These are phyloP conservation scores for Protomyctophum bolini DNA, from an alignment of 2,113 vertebrate species.

Conservation along the genomic window DNA sequence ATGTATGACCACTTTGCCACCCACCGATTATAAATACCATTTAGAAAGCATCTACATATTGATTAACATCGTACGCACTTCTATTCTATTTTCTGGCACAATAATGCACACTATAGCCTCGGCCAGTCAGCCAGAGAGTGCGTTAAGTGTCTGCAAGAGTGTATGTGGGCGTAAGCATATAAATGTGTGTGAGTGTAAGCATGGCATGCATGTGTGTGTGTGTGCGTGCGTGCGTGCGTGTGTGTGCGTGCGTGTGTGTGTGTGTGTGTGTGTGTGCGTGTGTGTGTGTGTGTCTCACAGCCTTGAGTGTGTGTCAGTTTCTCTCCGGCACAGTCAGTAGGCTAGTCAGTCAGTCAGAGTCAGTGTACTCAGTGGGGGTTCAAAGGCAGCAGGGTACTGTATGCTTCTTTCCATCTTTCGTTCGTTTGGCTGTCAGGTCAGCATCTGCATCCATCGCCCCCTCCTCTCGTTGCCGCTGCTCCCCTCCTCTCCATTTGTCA, in stretches of 20 bases:
- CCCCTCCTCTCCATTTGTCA: neutral
- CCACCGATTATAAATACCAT: slow-evolving; percentile 43
- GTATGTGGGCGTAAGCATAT: neutral
- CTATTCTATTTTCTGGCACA: slow-evolving; percentile 51
- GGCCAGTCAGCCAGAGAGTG: slow-evolving; percentile 36
- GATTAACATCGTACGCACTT: slow-evolving; percentile 38
- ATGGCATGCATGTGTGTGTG: neutral
- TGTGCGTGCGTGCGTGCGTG: neutral
- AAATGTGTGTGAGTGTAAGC: neutral
- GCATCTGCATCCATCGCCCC: slow-evolving; percentile 48
- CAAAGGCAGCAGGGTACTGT: slow-evolving; percentile 64
- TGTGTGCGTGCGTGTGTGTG: neutral
- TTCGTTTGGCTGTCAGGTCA: slow-evolving; percentile 19
- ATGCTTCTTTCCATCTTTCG: slow-evolving; percentile 37
- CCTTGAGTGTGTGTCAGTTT: slow-evolving; percentile 63
- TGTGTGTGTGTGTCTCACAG: slow-evolving; percentile 50
- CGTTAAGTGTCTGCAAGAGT: slow-evolving; percentile 4
- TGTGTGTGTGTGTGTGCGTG: slow-evolving; percentile 25
- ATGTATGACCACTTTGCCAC: slow-evolving; percentile 13
- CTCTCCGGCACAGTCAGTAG: slow-evolving; percentile 21
- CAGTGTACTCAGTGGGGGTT: slow-evolving; percentile 61
- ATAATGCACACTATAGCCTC: slow-evolving; percentile 47
- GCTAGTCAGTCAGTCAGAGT: slow-evolving; percentile 20
- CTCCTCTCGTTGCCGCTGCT: slow-evolving; percentile 31
- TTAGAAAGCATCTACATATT: slow-evolving; percentile 58